Evolutionary conservation across 2,113 vertebrate genomes (phyloP).

Genomic region (Bambusicola thoracicus): DNA sequence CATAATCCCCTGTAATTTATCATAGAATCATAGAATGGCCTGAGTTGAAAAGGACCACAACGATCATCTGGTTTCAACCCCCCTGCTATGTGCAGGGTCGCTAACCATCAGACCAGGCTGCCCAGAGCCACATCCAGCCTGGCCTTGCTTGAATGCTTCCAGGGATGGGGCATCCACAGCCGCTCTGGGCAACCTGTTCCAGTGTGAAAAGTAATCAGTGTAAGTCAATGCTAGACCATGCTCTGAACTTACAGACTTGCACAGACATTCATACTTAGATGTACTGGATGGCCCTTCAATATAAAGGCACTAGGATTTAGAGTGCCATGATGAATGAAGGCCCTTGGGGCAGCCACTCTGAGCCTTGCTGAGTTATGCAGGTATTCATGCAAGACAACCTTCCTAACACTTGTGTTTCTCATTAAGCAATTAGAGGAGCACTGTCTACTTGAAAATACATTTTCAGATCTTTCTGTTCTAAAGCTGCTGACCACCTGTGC

Average conservation of each 20-base stretch:
- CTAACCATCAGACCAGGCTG: too few species aligned
- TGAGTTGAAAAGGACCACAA: too few species aligned
- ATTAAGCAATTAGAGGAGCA: not conserved
- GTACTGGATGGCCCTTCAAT: not conserved
- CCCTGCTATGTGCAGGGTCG: too few species aligned
- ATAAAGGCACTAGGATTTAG: not conserved
- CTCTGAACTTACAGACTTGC: not conserved
- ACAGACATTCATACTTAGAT: not conserved
- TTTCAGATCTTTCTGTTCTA: not conserved
- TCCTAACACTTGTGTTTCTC: not conserved
- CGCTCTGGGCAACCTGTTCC: too few species aligned
- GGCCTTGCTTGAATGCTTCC: too few species aligned
- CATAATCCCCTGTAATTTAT: not conserved
- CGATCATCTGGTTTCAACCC: too few species aligned
- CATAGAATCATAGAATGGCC: too few species aligned
- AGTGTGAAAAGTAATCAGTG: not conserved
- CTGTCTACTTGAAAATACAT: not conserved
- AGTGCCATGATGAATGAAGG: not conserved
- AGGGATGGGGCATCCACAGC: too few species aligned
- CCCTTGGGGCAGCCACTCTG: not conserved
- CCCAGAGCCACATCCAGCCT: too few species aligned
- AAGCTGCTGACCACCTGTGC: fast-evolving
- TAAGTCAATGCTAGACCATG: not conserved
- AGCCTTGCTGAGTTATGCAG: not conserved
- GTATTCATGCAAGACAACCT: not conserved